Base-by-base conservation (phyloP, 2,113 vertebrate genomes). In the Haliaeetus leucogaster region DNA sequence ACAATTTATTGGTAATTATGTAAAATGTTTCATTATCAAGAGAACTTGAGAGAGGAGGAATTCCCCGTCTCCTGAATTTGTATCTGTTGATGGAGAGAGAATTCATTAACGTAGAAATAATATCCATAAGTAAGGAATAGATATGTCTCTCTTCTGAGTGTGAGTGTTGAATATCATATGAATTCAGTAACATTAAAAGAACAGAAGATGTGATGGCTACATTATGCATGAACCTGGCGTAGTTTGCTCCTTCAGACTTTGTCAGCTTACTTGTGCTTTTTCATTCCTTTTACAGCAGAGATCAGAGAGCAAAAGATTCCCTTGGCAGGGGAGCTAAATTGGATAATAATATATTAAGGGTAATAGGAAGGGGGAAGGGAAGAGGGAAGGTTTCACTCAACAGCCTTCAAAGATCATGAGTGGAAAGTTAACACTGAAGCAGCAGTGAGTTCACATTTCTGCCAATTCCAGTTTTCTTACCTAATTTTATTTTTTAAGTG, bases 191-290 rank as follows among this genome's bases (percentile, higher is more conserved):
- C 88, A 94, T 74, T 87, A 95, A 86, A 95, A 95, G 96, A 97
- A 96, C 36, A 82, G 71, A 89, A 80, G 56, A 95, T 36, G 29
- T 77, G 90, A 85, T 71, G 92, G 67, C 55, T 97, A 90, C 91
- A 95, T 97, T 97, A 96, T 96, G 82, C 94, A 96, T 95, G 89
- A 97, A 92, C 40, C 76, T 82, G 67, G 36, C 62, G 12, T 48
- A 68, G 90, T 72, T 93, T 65, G 34, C 84, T 90, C 74, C 89
- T 94, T 95, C 73, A 94, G 87, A 90, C 72, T 94, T 89, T 82
- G 88, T 84, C 89, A 94, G 92, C 90, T 95, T 93, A 68, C 90
- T 95, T 90, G 81, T 70, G 79, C 80, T 89, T 96, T 76, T 89
- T 82, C 62, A 82, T 83, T 80, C 79, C 42, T 96, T 74, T 87